Conservation (phyloP, 2,888 invertebrate species). For the Coelogynopora nodosa region DNA sequence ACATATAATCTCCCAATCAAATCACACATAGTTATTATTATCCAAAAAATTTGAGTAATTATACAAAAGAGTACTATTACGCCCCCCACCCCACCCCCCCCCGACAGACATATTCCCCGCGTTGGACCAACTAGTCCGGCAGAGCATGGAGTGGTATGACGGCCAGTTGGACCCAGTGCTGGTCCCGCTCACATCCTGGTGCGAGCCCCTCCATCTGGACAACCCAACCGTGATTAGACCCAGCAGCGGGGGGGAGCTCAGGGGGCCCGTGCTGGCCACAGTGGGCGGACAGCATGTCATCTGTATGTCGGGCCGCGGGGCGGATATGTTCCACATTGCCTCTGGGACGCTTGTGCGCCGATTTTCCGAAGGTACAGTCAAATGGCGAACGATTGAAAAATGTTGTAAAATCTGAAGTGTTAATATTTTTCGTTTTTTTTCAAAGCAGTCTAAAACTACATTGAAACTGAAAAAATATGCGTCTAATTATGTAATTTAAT, state of each 20-base stretch:
- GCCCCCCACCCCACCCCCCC: not conserved
- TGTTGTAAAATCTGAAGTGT: too few species aligned
- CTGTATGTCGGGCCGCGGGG: not conserved
- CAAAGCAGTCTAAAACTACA: too few species aligned
- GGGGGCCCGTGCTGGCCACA: not conserved
- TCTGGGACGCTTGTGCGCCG: slow-evolving; percentile 25
- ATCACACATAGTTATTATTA: too few species aligned
- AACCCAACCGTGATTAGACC: not conserved
- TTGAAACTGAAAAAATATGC: too few species aligned
- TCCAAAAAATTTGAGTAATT: too few species aligned
- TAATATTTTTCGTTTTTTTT: too few species aligned
- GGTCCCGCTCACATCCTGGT: slow-evolving; percentile 23
- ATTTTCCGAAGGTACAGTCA: not conserved
- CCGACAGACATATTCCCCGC: not conserved
- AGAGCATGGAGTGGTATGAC: slow-evolving; percentile 39
- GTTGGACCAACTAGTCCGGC: slow-evolving; percentile 4
- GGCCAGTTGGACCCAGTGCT: not conserved
- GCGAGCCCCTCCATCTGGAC: not conserved
- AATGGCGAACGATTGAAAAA: too few species aligned
- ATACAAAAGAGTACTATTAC: too few species aligned
- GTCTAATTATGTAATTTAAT: too few species aligned
- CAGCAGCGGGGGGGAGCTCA: slow-evolving; percentile 25
- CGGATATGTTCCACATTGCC: slow-evolving; percentile 17
- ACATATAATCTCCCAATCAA: too few species aligned
- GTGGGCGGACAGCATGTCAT: slow-evolving; percentile 10